Base-by-base conservation (phyloP, 2,797 vertebrate species). In the Pitangus sulphuratus region DNA sequence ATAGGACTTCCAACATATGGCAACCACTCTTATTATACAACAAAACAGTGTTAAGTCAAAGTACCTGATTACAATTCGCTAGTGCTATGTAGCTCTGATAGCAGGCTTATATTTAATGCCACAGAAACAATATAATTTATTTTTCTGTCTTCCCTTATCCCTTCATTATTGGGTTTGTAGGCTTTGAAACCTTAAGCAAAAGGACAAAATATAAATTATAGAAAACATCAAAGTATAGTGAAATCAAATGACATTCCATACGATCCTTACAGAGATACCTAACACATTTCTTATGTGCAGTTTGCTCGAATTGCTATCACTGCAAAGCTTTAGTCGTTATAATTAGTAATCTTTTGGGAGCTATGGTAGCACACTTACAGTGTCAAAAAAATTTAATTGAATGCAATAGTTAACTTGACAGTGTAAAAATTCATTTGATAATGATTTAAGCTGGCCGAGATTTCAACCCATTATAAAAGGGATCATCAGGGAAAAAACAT, bases 91-190 rank as follows among this genome's bases (percentile, higher is more conserved):
- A 98, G 98, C 98, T 98, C 98, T 97, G 98, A 98, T 98, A 98
- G 98, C 96, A 93, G 98, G 99, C 99, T 99, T 99, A 99, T 95
- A 97, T 98, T 98, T 99, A 99, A 99, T 98, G 98, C 99, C 98
- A 97, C 97, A 97, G 98, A 99, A 99, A 99, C 98, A 99, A 99
- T 99, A 99, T 99, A 98, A 99, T 99, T 99, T 99, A 99, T 99
- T 99, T 99, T 98, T 97, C 98, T 98, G 98, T 98, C 98, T 99
- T 98, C 97, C 97, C 98, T 99, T 98, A 99, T 99, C 99, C 99
- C 97, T 98, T 98, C 98, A 95, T 99, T 98, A 99, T 98, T 98
- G 97, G 97, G 98, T 98, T 98, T 98, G 98, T 97, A 98, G 97
- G 97, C 97, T 91, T 98, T 98, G 99, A 98, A 99, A 99, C 98